phyloP scores from a whole-genome alignment of 2,888 invertebrate genomes.

The Hesperia comma region DNA sequence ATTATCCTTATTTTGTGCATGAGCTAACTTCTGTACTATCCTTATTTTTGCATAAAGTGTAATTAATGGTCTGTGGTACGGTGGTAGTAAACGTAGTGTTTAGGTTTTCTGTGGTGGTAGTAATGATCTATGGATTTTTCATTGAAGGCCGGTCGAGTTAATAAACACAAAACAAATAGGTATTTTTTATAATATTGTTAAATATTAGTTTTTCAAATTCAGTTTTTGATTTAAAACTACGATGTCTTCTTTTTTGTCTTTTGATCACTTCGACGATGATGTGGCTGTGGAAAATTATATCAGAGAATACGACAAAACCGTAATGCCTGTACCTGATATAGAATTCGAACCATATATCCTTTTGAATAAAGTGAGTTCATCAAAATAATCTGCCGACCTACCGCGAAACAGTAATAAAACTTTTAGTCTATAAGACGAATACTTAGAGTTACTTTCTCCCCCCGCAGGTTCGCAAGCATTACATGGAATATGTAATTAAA shows the following conservation, averaged over 20 bases:
- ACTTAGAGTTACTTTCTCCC: not conserved
- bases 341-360: constrained; percentile 73
- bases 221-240: not conserved
- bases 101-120: no score
- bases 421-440: not conserved
- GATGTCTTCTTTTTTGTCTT: constrained; percentile 16
- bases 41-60: no score
- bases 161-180: not conserved
- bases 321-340: constrained; percentile 67
- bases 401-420: not conserved
- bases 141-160: not conserved
- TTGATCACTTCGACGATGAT: constrained; percentile 52
- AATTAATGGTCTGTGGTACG: no score
- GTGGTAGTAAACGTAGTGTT: no score
- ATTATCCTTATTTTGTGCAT: no score
- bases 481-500: constrained; percentile 74
- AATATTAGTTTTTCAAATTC: not conserved
- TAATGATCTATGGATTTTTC: constrained; percentile 2
- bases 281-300: constrained; percentile 59
- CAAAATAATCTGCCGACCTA: not conserved
- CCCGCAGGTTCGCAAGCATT: constrained; percentile 74
- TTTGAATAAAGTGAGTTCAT: constrained; percentile 68
- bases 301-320: constrained; percentile 62
- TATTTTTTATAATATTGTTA: not conserved
- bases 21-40: no score